phyloP scores from a whole-genome alignment of 2,888 invertebrate species.

The Cryptosula pallasiana region DNA sequence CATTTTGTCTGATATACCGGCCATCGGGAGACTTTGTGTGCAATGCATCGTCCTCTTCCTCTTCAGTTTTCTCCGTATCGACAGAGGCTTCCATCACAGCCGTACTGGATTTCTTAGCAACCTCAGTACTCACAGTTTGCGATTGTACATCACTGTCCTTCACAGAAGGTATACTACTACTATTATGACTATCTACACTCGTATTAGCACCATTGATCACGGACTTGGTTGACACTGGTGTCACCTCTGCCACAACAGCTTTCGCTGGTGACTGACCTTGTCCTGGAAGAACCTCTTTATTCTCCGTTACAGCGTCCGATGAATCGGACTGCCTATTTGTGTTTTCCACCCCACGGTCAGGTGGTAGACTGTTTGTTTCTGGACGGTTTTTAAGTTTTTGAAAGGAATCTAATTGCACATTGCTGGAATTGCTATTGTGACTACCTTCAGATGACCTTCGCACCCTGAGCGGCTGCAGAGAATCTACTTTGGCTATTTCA shows the following conservation, averaged over 20 bases:
- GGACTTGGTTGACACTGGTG: not conserved
- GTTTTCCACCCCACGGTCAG: not conserved
- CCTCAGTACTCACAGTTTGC: not conserved
- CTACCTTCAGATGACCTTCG: not conserved
- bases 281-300: not conserved
- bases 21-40: constrained; percentile 74
- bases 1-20: constrained; percentile 57
- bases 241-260: not conserved
- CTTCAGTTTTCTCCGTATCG: constrained; percentile 36
- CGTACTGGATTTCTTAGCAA: not conserved
- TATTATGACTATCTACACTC: not conserved
- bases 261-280: not conserved
- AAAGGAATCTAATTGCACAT: not conserved
- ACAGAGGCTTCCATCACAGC: not conserved
- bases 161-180: constrained; percentile 4
- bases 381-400: not conserved
- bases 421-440: not conserved
- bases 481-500: not conserved
- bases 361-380: not conserved
- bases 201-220: constrained; percentile 6
- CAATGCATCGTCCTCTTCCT: constrained; percentile 75
- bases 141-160: constrained; percentile 12
- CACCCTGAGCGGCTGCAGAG: not conserved
- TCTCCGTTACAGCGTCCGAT: not conserved
- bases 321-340: not conserved